Evolutionary conservation across 1,140 invertebrate genomes (phyloP).

Genomic region (Amphibalanus amphitrite): DNA sequence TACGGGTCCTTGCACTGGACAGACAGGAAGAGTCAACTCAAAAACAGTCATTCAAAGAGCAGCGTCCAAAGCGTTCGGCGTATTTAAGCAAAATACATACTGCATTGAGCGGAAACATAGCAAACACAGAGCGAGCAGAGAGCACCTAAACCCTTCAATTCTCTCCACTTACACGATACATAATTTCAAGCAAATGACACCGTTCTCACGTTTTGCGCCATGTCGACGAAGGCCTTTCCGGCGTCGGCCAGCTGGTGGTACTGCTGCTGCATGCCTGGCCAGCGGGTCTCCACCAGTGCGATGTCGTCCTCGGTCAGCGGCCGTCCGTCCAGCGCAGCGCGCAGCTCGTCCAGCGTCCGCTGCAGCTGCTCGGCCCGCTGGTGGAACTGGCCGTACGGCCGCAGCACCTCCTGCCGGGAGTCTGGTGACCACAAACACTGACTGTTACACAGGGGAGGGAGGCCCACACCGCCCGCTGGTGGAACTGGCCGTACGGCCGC

Average conservation of each 20-base stretch:
- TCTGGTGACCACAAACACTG: too few species aligned
- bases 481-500: too few species aligned
- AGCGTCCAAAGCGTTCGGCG: too few species aligned
- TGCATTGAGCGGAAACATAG: too few species aligned
- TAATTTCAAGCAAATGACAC: too few species aligned
- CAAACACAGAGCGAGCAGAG: too few species aligned
- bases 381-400: constrained; percentile 50
- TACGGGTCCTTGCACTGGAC: too few species aligned
- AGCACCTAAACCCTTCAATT: too few species aligned
- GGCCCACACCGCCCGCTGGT: not conserved
- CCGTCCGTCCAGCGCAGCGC: constrained; percentile 37
- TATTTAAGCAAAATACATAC: too few species aligned
- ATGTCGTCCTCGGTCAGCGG: constrained; percentile 20
- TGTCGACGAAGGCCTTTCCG: constrained; percentile 49
- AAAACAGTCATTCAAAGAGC: too few species aligned
- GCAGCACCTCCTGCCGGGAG: constrained; percentile 1
- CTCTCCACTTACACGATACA: too few species aligned
- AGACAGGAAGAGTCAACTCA: constrained; percentile 3
- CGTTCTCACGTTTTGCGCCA: constrained; percentile 38
- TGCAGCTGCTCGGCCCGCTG: constrained; percentile 44
- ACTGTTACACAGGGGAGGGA: too few species aligned
- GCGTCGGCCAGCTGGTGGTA: constrained; percentile 38
- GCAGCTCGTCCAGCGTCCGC: constrained; percentile 45
- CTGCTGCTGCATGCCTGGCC: constrained; percentile 38
- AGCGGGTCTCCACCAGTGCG: constrained; percentile 38